These are phyloP conservation scores for Melanophora roralis DNA, from an alignment of 2,888 invertebrate species.

Conservation along the genomic window DNA sequence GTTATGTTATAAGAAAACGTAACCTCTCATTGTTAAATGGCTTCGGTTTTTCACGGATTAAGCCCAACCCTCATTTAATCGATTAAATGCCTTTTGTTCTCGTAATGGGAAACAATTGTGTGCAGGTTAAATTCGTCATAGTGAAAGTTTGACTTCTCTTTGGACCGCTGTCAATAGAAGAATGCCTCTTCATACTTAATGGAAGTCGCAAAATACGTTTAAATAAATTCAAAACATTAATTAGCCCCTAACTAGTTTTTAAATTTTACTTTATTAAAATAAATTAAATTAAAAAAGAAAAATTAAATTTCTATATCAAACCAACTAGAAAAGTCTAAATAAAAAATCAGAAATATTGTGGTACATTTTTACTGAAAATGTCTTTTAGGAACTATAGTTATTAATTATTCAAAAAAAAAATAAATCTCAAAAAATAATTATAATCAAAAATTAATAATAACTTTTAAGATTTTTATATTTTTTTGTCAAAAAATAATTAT, in stretches of 20 bases:
- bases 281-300: too few species aligned
- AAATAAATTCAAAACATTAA: slow-evolving; percentile 76
- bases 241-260: slow-evolving; percentile 69
- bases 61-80: slow-evolving; percentile 76
- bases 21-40: slow-evolving; percentile 79
- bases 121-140: slow-evolving; percentile 79
- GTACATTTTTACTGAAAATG: too few species aligned
- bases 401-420: too few species aligned
- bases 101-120: slow-evolving; percentile 79
- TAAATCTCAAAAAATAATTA: too few species aligned
- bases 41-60: slow-evolving; percentile 79
- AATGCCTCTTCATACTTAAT: slow-evolving; percentile 78
- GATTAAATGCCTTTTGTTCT: slow-evolving; percentile 78
- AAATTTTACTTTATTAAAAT: too few species aligned
- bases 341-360: too few species aligned
- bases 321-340: too few species aligned
- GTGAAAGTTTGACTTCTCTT: slow-evolving; percentile 80
- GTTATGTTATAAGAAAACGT: slow-evolving; percentile 79
- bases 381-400: too few species aligned
- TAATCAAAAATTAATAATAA: too few species aligned
- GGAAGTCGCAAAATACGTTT: slow-evolving; percentile 77
- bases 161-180: slow-evolving; percentile 79
- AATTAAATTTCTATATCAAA: too few species aligned
- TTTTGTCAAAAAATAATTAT: too few species aligned
- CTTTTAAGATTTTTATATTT: too few species aligned